Conservation (phyloP, 1,140 invertebrate genomes). For the Drosophila watanabei region DNA sequence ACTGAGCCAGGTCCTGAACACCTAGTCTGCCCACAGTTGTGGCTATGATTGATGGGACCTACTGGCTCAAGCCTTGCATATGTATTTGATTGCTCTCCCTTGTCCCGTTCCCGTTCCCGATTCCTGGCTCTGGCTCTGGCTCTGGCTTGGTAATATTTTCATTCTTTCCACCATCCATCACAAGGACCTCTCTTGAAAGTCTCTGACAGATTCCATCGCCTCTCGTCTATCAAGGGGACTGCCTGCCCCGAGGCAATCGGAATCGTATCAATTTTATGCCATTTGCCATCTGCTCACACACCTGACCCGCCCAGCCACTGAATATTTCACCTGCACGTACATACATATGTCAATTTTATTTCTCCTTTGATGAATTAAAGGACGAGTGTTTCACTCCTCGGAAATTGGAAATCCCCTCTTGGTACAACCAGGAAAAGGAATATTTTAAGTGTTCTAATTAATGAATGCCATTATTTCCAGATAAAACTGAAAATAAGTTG, state of each 20-base stretch:
- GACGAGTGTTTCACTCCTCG: neutral
- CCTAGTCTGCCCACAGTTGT: conserved; percentile 1
- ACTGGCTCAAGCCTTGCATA: conserved; percentile 2
- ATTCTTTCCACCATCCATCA: conserved; percentile 20
- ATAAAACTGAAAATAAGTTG: neutral
- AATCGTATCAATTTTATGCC: conserved; percentile 22
- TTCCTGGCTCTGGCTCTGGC: too few relatives aligned
- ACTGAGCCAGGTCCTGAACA: neutral
- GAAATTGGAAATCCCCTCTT: neutral
- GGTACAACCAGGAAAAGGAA: neutral
- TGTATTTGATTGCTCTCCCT: conserved; percentile 11
- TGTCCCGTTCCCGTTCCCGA: neutral
- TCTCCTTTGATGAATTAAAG: conserved; percentile 4
- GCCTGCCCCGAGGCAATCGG: conserved; percentile 15
- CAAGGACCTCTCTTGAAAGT: conserved; percentile 8
- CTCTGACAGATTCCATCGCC: conserved; percentile 15
- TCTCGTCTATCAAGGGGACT: conserved; percentile 13
- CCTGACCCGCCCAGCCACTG: conserved; percentile 3
- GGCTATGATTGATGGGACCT: conserved; percentile 8
- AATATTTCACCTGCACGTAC: conserved; percentile 4
- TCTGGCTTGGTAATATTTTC: conserved; percentile 6
- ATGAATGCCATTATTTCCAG: neutral
- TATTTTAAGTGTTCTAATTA: neutral
- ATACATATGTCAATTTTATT: conserved; percentile 14
- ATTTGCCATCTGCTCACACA: conserved; percentile 17